Evolutionary conservation across 2,888 invertebrate species (phyloP).

Genomic region (Tortricodes alternella): DNA sequence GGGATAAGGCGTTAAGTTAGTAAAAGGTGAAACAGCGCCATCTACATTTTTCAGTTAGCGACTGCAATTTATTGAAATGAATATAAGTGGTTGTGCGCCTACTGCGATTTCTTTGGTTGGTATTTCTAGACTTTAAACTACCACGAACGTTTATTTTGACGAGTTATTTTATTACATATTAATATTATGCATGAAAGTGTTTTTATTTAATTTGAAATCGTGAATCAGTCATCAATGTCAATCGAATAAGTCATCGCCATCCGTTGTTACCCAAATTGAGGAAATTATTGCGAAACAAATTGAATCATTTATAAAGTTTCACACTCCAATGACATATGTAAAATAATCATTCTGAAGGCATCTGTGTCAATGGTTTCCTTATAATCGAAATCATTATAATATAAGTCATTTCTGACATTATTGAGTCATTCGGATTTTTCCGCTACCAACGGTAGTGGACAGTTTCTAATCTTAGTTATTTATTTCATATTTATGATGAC

Average conservation of each 20-base stretch:
- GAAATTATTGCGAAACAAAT: conserved; percentile 11
- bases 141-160: too few relatives aligned
- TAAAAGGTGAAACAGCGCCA: not conserved
- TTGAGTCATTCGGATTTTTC: conserved; percentile 20
- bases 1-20: not conserved
- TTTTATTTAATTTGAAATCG: too few relatives aligned
- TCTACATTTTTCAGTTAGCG: not conserved
- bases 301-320: conserved; percentile 26
- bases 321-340: not conserved
- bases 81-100: too few relatives aligned
- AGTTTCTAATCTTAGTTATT: conserved; percentile 16
- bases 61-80: not conserved
- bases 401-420: conserved; percentile 12
- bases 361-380: conserved; percentile 25
- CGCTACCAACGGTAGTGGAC: conserved; percentile 6
- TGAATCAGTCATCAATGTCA: not conserved
- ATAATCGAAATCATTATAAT: too few relatives aligned
- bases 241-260: not conserved
- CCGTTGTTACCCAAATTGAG: not conserved
- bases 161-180: too few relatives aligned
- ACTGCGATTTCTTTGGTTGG: too few relatives aligned
- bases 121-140: too few relatives aligned
- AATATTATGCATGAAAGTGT: too few relatives aligned
- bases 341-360: conserved; percentile 15
- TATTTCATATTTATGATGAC: conserved; percentile 17